A percentile compares a stretch with the other conserved stretches of the same genome.
Conservation (phyloP, 2,888 invertebrate genomes). For the Caenorhabditis sp. region DNA sequence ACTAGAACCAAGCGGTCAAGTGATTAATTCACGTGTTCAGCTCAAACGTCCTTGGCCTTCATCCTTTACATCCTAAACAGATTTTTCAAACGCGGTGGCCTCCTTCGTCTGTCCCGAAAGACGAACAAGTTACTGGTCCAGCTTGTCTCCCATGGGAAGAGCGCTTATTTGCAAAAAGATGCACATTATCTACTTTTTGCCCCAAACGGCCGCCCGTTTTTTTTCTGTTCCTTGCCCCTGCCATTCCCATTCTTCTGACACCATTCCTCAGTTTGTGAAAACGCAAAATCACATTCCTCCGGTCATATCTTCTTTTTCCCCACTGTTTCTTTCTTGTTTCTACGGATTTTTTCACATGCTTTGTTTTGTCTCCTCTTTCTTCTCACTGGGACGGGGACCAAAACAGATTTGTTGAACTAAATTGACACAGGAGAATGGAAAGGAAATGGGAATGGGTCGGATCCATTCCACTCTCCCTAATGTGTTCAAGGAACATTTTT, state of each 20-base stretch:
- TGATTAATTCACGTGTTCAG: constrained; percentile 59
- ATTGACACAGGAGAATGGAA: not conserved
- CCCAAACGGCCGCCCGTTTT: constrained; percentile 8
- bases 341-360: not conserved
- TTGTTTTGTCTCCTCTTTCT: too few species aligned
- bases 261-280: not conserved
- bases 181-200: constrained; percentile 65
- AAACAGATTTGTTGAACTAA: constrained; percentile 3
- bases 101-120: constrained; percentile 13
- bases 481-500: not conserved
- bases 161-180: constrained; percentile 64
- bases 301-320: constrained; percentile 8
- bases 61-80: constrained; percentile 7
- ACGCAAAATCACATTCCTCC: not conserved
- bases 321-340: constrained; percentile 1
- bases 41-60: constrained; percentile 11
- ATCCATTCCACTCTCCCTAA: constrained; percentile 10
- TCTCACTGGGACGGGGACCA: not conserved
- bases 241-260: constrained; percentile 34
- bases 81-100: constrained; percentile 23
- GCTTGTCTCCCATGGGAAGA: constrained; percentile 44
- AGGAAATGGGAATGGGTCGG: not conserved
- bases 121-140: constrained; percentile 42
- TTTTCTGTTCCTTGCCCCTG: constrained; percentile 34
- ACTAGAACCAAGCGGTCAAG: constrained; percentile 28